Conservation (phyloP, 37 sponge, comb jelly and placozoan species). For the Halichondria panicea region DNA sequence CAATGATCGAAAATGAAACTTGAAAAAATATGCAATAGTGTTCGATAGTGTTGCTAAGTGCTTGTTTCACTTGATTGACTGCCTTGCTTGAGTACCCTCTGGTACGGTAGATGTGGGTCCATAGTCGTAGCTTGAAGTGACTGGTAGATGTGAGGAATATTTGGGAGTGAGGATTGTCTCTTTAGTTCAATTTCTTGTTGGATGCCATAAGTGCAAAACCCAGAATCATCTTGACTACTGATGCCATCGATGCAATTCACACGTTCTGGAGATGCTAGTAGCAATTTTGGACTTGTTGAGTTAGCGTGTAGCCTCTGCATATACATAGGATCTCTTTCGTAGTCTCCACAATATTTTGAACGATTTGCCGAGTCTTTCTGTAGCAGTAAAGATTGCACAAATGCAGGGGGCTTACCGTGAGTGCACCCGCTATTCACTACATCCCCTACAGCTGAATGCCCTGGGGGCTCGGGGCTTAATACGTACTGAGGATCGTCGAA, state of each 20-base stretch:
- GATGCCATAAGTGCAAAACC: too few relatives aligned
- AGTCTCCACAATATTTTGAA: constrained; percentile 37
- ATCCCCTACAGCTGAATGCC: too few relatives aligned
- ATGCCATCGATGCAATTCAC: too few relatives aligned
- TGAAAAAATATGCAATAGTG: too few relatives aligned
- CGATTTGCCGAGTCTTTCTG: too few relatives aligned
- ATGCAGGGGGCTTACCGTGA: neutral
- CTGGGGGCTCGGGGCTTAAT: neutral
- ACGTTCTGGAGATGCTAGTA: too few relatives aligned
- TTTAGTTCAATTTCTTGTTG: too few relatives aligned
- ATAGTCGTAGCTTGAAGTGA: neutral
- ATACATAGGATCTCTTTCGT: constrained; percentile 36
- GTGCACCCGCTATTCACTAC: neutral
- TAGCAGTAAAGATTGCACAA: too few relatives aligned
- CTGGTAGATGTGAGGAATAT: neutral
- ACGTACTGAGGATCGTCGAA: constrained; percentile 7
- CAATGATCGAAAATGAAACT: too few relatives aligned
- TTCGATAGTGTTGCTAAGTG: too few relatives aligned
- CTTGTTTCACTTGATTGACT: neutral
- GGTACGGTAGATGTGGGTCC: neutral
- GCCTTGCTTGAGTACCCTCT: neutral
- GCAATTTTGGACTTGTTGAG: too few relatives aligned
- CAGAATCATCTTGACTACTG: too few relatives aligned
- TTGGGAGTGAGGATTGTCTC: neutral
- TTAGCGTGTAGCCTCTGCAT: neutral